Conservation (phyloP, 1,140 invertebrate species). For the Apocrypta bakeri region DNA sequence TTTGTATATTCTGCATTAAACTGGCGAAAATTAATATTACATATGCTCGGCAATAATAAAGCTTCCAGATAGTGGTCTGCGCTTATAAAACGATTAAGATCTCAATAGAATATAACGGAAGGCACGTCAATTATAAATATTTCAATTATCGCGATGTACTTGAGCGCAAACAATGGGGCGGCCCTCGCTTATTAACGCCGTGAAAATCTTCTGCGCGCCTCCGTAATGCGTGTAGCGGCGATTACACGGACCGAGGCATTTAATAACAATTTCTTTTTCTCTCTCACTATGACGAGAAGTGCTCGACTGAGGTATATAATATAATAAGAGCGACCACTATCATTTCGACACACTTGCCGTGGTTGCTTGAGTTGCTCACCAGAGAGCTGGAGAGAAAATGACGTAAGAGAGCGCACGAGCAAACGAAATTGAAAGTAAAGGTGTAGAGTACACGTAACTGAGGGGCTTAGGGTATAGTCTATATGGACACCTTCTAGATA, state of each 20-base stretch:
- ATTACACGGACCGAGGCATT: constrained; percentile 13
- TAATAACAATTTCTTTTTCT: constrained; percentile 41
- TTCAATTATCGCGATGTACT: constrained; percentile 46
- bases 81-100: constrained; percentile 29
- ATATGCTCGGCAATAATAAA: background rate
- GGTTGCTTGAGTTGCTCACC: background rate
- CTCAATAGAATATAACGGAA: constrained; percentile 40
- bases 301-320: constrained; percentile 19
- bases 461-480: background rate
- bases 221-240: background rate
- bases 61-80: background rate
- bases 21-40: background rate
- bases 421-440: constrained; percentile 50
- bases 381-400: constrained; percentile 30
- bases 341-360: constrained; percentile 41
- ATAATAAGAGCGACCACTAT: constrained; percentile 47
- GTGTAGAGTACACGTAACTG: constrained; percentile 1
- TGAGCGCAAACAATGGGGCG: constrained; percentile 39
- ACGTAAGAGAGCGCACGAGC: constrained; percentile 28
- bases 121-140: constrained; percentile 27
- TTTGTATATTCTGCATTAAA: too few species aligned
- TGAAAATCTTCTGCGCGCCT: background rate
- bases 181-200: constrained; percentile 24
- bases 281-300: background rate
- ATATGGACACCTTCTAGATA: background rate